phyloP scores from a whole-genome alignment of 2,113 vertebrate genomes.

The Ginglymostoma cirratum region DNA sequence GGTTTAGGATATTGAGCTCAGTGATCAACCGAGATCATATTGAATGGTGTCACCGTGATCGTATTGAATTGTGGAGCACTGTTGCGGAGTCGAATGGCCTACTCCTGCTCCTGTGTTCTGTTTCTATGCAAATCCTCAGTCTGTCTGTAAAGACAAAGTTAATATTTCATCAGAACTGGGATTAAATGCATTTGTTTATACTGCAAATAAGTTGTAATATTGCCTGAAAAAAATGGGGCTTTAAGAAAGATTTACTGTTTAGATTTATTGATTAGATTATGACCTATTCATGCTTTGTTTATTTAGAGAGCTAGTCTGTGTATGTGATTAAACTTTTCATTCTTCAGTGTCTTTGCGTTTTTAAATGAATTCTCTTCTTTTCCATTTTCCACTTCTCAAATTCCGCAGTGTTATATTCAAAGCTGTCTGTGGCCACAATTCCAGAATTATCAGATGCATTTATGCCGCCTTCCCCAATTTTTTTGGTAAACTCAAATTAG shows the following conservation, averaged over 20 bases:
- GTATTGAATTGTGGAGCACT: too few relatives aligned
- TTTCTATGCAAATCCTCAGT: too few relatives aligned
- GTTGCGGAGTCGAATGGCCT: too few relatives aligned
- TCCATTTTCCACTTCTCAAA: background rate
- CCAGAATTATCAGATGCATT: background rate
- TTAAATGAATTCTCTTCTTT: background rate
- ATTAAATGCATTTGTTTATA: background rate
- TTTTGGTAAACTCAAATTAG: background rate
- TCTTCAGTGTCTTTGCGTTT: background rate
- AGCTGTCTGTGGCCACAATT: background rate
- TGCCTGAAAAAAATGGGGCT: background rate
- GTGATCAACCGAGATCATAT: too few relatives aligned
- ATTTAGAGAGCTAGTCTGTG: background rate
- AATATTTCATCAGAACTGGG: too few relatives aligned
- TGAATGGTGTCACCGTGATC: too few relatives aligned
- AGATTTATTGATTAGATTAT: background rate
- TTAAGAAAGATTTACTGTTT: background rate
- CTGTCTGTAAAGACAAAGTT: too few relatives aligned
- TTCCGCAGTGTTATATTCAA: background rate
- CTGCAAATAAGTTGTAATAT: background rate
- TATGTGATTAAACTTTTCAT: background rate
- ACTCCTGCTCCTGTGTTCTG: too few relatives aligned
- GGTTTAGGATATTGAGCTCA: too few relatives aligned
- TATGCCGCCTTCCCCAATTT: background rate
- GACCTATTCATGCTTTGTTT: background rate